phyloP scores from a whole-genome alignment of 2,113 vertebrate genomes.

The Tachycineta bicolor region DNA sequence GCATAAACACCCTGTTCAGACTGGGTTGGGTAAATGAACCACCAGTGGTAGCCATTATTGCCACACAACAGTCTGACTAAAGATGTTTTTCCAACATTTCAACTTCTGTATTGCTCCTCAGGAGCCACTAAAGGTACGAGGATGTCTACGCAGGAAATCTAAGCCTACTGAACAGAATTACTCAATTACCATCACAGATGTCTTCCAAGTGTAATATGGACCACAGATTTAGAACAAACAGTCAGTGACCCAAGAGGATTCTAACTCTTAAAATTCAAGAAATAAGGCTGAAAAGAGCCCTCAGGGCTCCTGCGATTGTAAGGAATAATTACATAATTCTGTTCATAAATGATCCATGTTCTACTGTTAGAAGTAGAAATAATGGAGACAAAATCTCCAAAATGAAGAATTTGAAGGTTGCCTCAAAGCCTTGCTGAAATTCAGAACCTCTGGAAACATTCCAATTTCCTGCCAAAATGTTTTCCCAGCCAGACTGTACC shows the following conservation, averaged over 20 bases:
- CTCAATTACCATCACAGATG: background rate
- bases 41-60: background rate
- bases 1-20: background rate
- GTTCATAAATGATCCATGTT: background rate
- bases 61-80: background rate
- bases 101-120: background rate
- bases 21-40: background rate
- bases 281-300: background rate
- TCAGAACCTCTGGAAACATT: background rate
- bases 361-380: background rate
- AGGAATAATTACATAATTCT: background rate
- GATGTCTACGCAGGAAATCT: background rate
- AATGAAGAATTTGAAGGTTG: background rate
- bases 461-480: background rate
- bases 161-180: background rate
- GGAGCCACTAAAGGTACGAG: background rate
- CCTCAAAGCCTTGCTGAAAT: background rate
- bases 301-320: background rate
- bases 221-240: background rate
- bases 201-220: background rate
- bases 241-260: background rate
- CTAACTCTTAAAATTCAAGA: background rate
- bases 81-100: background rate
- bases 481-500: background rate
- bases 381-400: background rate